phyloP scores from a whole-genome alignment of 2,888 invertebrate species.

The Lasius fuliginosus region DNA sequence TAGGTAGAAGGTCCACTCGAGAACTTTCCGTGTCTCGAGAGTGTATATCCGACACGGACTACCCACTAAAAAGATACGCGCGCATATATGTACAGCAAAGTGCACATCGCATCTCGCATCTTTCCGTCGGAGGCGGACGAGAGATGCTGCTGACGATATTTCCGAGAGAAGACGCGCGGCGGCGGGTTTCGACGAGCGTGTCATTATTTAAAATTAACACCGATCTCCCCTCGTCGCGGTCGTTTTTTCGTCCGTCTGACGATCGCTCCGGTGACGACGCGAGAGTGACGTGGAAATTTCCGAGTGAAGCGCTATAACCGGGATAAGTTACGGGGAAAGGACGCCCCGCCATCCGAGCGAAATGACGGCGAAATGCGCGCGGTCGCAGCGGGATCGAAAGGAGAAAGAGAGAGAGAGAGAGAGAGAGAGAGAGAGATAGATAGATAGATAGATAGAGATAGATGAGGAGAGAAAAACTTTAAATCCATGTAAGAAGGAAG shows the following conservation, averaged over 20 bases:
- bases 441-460: not conserved
- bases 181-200: not conserved
- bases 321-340: conserved; percentile 64
- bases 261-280: conserved; percentile 44
- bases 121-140: not conserved
- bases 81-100: not conserved
- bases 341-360: conserved; percentile 48
- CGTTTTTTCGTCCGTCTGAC: conserved; percentile 22
- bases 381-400: conserved; percentile 20
- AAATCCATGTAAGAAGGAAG: conserved; percentile 78
- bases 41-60: not conserved
- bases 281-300: conserved; percentile 60
- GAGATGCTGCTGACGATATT: not conserved
- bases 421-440: conserved; percentile 11
- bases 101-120: not conserved
- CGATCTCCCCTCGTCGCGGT: conserved; percentile 3
- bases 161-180: not conserved
- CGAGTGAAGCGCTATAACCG: conserved; percentile 43
- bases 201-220: conserved; percentile 53
- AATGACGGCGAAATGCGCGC: conserved; percentile 54
- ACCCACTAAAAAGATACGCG: not conserved
- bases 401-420: not conserved
- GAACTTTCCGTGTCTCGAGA: conserved; percentile 29
- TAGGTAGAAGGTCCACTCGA: conserved; percentile 18
- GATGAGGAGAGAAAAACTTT: conserved; percentile 69